Percentiles rank a stretch among this genome's conserved stretches.
Conservation (phyloP, 2,888 invertebrate species). For the Notocelia uddmanniana region DNA sequence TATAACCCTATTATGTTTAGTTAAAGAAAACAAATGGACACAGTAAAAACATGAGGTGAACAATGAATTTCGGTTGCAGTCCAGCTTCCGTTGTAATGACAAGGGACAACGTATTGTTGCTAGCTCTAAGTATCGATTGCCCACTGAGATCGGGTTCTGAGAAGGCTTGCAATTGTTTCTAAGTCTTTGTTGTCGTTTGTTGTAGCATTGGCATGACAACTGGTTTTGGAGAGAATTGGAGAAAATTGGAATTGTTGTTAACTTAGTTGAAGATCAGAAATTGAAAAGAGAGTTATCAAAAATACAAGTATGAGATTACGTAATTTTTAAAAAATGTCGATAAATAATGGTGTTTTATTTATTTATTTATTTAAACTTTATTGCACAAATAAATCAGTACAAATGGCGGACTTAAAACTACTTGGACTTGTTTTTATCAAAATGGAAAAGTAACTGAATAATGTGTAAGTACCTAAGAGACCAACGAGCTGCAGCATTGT, state of each 20-base stretch:
- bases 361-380: no score
- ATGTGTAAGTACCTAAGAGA: no score
- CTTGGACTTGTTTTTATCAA: no score
- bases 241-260: constrained; percentile 4
- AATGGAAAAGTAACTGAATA: no score
- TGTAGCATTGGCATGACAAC: constrained; percentile 13
- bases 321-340: no score
- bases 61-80: constrained; percentile 68
- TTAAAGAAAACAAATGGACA: constrained; percentile 73
- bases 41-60: constrained; percentile 68
- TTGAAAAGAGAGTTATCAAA: background rate
- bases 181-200: constrained; percentile 45
- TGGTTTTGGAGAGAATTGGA: constrained; percentile 10
- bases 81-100: constrained; percentile 76
- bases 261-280: background rate
- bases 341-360: no score
- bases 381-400: no score
- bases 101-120: constrained; percentile 69
- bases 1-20: constrained; percentile 77
- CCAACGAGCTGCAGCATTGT: no score
- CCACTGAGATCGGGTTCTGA: constrained; percentile 65
- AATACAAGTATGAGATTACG: no score
- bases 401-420: no score
- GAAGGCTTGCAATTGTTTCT: constrained; percentile 54
- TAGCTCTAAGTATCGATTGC: constrained; percentile 65